These are phyloP conservation scores for Actenoides lindsayi DNA, from an alignment of 2,113 vertebrate species.

Conservation along the genomic window DNA sequence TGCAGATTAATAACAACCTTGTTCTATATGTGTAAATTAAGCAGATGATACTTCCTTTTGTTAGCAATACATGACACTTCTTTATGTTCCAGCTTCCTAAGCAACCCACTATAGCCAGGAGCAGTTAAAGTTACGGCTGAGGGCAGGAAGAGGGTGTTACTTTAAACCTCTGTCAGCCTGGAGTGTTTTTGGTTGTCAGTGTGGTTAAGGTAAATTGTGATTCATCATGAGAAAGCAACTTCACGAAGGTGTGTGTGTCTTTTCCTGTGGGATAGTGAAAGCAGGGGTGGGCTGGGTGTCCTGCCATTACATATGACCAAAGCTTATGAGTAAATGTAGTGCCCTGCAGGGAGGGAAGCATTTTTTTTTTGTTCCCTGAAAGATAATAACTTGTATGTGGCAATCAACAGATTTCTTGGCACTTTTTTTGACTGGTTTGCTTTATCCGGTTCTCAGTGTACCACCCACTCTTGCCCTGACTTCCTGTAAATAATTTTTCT, in stretches of 20 bases:
- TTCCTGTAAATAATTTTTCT: neutral
- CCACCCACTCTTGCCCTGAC: neutral
- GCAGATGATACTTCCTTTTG: accelerated
- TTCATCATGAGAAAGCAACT: neutral
- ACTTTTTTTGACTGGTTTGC: neutral
- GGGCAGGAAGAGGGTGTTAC: neutral
- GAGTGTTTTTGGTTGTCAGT: accelerated
- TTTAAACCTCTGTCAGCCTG: neutral
- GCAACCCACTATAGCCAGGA: neutral
- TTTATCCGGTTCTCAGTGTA: neutral
- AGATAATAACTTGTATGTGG: neutral
- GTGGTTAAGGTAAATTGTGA: neutral
- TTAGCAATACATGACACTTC: neutral
- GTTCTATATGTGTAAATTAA: neutral
- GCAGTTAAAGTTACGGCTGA: neutral
- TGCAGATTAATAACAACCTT: neutral
- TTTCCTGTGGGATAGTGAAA: neutral
- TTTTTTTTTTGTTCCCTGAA: neutral
- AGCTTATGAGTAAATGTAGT: neutral
- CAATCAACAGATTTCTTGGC: neutral
- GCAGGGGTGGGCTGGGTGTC: accelerated
- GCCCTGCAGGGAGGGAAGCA: neutral
- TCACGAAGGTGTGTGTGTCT: neutral
- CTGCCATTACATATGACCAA: neutral
- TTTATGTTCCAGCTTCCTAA: neutral